Percentiles rank a stretch among this genome's conserved stretches.
Evolutionary conservation across 2,888 invertebrate genomes (phyloP).

Genomic region (Leptogaster cylindrica): DNA sequence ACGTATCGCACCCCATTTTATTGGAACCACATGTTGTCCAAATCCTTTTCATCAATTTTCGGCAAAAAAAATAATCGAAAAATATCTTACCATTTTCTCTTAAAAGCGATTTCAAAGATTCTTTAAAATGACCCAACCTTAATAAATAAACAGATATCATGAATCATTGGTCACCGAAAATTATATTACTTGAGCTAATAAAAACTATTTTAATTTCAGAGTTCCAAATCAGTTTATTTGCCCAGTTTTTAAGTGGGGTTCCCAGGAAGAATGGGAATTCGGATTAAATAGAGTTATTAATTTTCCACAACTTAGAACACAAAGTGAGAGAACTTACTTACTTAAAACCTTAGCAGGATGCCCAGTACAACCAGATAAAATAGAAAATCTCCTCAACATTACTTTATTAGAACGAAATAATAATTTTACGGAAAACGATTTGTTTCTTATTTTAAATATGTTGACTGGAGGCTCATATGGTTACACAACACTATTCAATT

Average conservation of each 20-base stretch:
- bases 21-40: no score
- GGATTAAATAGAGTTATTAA: conserved; percentile 77
- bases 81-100: no score
- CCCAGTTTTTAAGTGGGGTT: conserved; percentile 83
- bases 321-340: conserved; percentile 78
- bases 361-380: conserved; percentile 74
- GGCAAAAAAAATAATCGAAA: no score
- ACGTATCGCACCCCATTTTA: no score
- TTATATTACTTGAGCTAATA: neutral
- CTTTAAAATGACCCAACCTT: no score
- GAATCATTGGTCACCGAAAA: no score
- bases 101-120: no score
- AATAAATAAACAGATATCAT: no score
- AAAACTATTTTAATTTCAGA: conserved; percentile 60
- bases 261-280: conserved; percentile 81
- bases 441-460: conserved; percentile 78
- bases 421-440: conserved; percentile 78
- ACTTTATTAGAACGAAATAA: conserved; percentile 73
- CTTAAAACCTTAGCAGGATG: conserved; percentile 81
- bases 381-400: conserved; percentile 70
- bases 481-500: conserved; percentile 74
- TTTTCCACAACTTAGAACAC: conserved; percentile 74
- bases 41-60: no score
- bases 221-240: conserved; percentile 79
- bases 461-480: conserved; percentile 74